phyloP scores from a whole-genome alignment of 1,140 invertebrate species.

The Hypothenemus hampei region DNA sequence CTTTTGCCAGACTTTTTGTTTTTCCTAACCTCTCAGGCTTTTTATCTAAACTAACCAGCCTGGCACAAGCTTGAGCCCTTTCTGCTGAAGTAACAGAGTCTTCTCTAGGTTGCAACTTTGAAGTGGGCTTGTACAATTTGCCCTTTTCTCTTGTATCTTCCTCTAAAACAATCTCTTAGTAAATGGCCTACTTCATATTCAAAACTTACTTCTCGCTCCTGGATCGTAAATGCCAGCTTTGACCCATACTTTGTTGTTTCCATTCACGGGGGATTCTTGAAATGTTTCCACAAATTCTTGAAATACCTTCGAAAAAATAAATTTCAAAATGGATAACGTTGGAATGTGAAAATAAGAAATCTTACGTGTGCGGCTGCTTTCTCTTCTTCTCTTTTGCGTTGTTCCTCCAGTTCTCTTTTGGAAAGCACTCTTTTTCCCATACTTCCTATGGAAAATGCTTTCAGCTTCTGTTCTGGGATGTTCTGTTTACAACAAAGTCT shows the following conservation, averaged over 20 bases:
- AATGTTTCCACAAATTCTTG: constrained; percentile 97
- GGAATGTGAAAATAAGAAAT: constrained; percentile 4
- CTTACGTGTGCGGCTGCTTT: constrained; percentile 74
- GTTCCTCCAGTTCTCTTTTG: constrained; percentile 83
- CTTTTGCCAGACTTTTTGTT: constrained; percentile 86
- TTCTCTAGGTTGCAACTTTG: constrained; percentile 60
- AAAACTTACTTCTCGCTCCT: constrained; percentile 79
- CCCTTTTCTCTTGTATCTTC: constrained; percentile 86
- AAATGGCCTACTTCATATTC: no score
- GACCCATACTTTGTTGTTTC: constrained; percentile 88
- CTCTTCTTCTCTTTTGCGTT: constrained; percentile 85
- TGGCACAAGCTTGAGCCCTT: constrained; percentile 66
- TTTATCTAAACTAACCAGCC: constrained; percentile 56
- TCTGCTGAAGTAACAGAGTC: constrained; percentile 48
- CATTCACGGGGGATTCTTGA: constrained; percentile 76
- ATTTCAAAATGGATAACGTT: not conserved
- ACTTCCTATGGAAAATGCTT: constrained; percentile 75
- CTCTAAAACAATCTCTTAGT: no score
- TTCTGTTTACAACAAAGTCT: constrained; percentile 24
- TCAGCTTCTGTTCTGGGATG: constrained; percentile 70
- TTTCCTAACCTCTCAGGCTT: constrained; percentile 65
- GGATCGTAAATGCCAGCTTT: constrained; percentile 96
- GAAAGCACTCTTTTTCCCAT: constrained; percentile 76
- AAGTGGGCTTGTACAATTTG: constrained; percentile 90
- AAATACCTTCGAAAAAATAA: constrained; percentile 65